Evolutionary conservation across 2,888 invertebrate species (phyloP), one percentile per base, ranked within the genome.

Genomic region (Cerastis leucographa): DNA sequence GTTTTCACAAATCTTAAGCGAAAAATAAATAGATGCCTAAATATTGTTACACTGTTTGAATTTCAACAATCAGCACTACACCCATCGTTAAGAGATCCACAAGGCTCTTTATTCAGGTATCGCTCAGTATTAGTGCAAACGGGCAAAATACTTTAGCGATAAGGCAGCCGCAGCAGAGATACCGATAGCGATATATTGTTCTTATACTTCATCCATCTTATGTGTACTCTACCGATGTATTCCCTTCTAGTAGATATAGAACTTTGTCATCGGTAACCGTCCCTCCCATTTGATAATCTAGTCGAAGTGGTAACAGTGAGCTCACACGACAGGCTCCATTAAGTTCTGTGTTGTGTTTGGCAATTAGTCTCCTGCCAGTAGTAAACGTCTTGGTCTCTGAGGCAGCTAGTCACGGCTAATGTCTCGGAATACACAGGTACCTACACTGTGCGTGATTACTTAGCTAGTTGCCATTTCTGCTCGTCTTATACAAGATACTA

Each of bases 281-380:
- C 19, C 25, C 11, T 25, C 5, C 35, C 22, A 51, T 75, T 62
- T n/a, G 42, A 49, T 68, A 42, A 59, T 22, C 44, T 65, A 69
- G 51, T 14, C 29, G 35, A 64, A 56, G 77, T 56, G 35, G 68
- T 64, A 59, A 35, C 35, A 35, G 35, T 35, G 35, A 83, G 78
- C 77, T 83, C 19, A 68, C 25, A 46, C 14, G 56, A 44, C 51
- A 79, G 40, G 84, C 64, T 81, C 67, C 51, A 79, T 84, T 84
- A 79, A 69, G 69, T 84, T 79, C 59, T 59, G 80, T 72, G 72
- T 64, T 69, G 68, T 78, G 54, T 73, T 81, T 79, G 68, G 64
- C 73, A 69, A 84, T 81, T 81, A 81, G 73, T 54, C 68, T 79
- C 54, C 59, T 69, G 73, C 46, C 65, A 54, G 65, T 72, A 59